Evolutionary conservation across 2,797 vertebrate species (phyloP).

Genomic region (Paguma larvata): DNA sequence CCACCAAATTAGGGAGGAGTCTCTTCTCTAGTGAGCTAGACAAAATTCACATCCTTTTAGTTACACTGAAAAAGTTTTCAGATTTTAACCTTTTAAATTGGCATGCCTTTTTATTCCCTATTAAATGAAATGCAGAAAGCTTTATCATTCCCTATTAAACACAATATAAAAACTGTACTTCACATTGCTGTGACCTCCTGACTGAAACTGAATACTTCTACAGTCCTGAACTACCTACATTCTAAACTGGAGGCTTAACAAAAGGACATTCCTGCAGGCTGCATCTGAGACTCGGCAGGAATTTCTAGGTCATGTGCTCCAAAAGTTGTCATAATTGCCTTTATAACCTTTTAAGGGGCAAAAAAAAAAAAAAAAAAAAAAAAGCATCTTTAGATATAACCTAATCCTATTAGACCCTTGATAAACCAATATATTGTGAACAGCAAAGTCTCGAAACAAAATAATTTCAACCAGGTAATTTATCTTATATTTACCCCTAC

Average conservation of each 20-base stretch:
- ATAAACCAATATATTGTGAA: neutral
- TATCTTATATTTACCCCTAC: neutral
- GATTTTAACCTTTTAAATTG: conserved; percentile 20
- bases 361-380: neutral
- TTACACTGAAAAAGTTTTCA: neutral
- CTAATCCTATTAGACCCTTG: neutral
- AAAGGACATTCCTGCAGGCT: neutral
- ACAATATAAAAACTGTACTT: conserved; percentile 5
- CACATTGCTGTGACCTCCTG: neutral
- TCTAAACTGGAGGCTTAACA: neutral
- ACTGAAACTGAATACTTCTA: neutral
- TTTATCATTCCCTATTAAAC: neutral
- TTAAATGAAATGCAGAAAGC: neutral
- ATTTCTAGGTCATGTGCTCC: neutral
- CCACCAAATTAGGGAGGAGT: neutral
- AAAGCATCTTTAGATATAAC: neutral
- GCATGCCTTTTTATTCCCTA: neutral
- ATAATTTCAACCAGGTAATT: conserved; percentile 28
- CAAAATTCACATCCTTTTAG: neutral
- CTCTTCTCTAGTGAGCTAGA: neutral
- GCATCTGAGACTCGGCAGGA: neutral
- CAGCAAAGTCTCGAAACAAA: neutral
- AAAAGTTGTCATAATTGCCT: neutral
- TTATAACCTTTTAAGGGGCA: neutral
- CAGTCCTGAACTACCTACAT: neutral